Evolutionary conservation across 2,888 invertebrate species (phyloP), one percentile per base, ranked within the genome.

Genomic region (Bedellia somnulentella): DNA sequence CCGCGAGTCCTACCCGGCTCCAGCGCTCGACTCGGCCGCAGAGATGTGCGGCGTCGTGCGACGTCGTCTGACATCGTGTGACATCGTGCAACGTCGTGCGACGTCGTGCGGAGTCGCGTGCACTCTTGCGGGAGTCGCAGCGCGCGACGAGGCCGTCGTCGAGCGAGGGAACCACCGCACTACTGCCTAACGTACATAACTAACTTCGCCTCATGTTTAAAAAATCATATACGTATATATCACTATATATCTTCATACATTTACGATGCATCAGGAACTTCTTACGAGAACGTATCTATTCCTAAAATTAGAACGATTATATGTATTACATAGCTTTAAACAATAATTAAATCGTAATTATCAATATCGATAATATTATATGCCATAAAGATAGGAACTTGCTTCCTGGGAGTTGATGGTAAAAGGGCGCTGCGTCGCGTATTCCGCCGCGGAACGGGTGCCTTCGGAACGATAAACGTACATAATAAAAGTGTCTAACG

Each of bases 341-440:
- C 77, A 76, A 75, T 75, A 73, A 76, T 76, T 76, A 75, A 75
- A 76, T 71, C 73, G 76, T 77, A 77, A 75, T 76, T 75, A 77
- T 73, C 76, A 76, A 73, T 77, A 75, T 73, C 73, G 75, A 76
- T 76, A 76, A 75, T 76, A 76, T 76, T 77, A 77, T 77, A 77
- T 77, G 76, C 75, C 76, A 77, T 77, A 76, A 76, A 77, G 76
- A 77, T 77, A 77, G 77, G 77, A 77, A 77, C 77, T 77, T 77
- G 76, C 71, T 77, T 73, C 67, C 77, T 76, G 76, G 76, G 77
- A 70, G 71, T 66, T 60, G 76, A 73, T 76, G 76, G 51, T 67
- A 60, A 48, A 55, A 50, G 50, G 58, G 43, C 59, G 52, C 45
- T 43, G 51, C 46, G 44, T 57, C 67, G 68, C 58, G 67, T 57